phyloP scores from a whole-genome alignment of 2,797 vertebrate genomes.

The Periparus ater region DNA sequence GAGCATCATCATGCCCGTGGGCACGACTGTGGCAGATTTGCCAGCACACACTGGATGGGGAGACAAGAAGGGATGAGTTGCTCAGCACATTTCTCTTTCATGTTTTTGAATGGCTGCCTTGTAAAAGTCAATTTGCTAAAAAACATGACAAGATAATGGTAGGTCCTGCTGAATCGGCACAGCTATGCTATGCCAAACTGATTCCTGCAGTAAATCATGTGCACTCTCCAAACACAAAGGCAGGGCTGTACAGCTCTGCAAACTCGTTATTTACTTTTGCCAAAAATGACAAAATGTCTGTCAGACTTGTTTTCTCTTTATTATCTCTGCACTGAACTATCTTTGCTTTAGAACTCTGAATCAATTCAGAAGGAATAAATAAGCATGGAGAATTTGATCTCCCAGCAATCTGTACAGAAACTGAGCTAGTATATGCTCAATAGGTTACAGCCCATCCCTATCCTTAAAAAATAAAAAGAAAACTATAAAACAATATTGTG shows the following conservation, averaged over 20 bases:
- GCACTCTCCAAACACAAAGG: conserved; percentile 22
- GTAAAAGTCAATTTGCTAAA: conserved; percentile 38
- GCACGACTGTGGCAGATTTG: not conserved
- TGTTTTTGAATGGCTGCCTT: conserved; percentile 37
- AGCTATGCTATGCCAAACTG: not conserved
- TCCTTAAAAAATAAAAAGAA: not conserved
- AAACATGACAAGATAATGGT: conserved; percentile 40
- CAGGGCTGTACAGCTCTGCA: not conserved
- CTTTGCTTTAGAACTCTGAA: not conserved
- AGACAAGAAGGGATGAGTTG: not conserved
- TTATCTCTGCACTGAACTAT: not conserved
- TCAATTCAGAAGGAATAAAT: not conserved
- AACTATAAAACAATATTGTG: not conserved
- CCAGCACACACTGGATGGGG: not conserved
- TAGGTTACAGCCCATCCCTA: not conserved
- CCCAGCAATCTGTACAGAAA: not conserved
- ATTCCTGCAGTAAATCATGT: conserved; percentile 36
- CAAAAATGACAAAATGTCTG: not conserved
- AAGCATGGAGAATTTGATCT: not conserved
- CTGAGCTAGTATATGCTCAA: not conserved
- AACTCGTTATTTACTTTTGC: not conserved
- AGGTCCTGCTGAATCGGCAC: not conserved
- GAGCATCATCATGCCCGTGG: accelerated
- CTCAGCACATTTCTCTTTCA: conserved; percentile 39
- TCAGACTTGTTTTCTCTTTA: not conserved